Percentiles rank a stretch among this genome's conserved stretches.
phyloP scores from a whole-genome alignment of 2,888 invertebrate species.

The Drosophila formosana region DNA sequence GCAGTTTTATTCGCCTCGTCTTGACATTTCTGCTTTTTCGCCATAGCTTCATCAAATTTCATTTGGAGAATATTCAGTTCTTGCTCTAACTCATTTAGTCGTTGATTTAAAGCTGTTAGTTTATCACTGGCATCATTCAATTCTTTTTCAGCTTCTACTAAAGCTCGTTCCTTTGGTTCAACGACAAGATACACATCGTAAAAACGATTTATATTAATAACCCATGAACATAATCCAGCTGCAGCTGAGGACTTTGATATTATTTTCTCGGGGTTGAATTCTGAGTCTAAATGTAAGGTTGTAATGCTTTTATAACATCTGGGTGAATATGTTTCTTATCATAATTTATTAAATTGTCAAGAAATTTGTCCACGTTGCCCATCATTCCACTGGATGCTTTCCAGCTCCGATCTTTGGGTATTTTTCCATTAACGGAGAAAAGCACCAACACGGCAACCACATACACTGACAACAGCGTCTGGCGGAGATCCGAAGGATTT shows the following conservation, averaged over 20 bases:
- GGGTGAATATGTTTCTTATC: conserved; percentile 97
- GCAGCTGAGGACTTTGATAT: conserved; percentile 95
- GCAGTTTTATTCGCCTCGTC: conserved; percentile 96
- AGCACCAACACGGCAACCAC: conserved; percentile 95
- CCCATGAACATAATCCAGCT: conserved; percentile 97
- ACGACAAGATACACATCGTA: conserved; percentile 96
- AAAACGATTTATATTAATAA: conserved; percentile 95
- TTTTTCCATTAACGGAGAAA: conserved; percentile 91
- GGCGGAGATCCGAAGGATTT: conserved; percentile 97
- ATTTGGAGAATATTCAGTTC: conserved; percentile 91
- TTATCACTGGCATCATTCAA: conserved; percentile 93
- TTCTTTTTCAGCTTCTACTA: conserved; percentile 94
- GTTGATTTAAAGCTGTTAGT: conserved; percentile 90
- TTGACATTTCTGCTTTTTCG: conserved; percentile 95
- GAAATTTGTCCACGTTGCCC: conserved; percentile 95
- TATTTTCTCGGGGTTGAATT: conserved; percentile 94
- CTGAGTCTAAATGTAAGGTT: conserved; percentile 87
- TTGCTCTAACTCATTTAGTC: conserved; percentile 89
- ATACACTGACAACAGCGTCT: conserved; percentile 93
- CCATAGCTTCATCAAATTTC: conserved; percentile 94
- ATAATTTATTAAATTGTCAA: conserved; percentile 92
- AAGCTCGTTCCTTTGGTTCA: conserved; percentile 95
- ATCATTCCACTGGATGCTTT: conserved; percentile 95
- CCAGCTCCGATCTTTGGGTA: conserved; percentile 97
- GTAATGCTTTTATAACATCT: conserved; percentile 92